Conservation (phyloP, 2,113 vertebrate species). For the Plestiodon gilberti region DNA sequence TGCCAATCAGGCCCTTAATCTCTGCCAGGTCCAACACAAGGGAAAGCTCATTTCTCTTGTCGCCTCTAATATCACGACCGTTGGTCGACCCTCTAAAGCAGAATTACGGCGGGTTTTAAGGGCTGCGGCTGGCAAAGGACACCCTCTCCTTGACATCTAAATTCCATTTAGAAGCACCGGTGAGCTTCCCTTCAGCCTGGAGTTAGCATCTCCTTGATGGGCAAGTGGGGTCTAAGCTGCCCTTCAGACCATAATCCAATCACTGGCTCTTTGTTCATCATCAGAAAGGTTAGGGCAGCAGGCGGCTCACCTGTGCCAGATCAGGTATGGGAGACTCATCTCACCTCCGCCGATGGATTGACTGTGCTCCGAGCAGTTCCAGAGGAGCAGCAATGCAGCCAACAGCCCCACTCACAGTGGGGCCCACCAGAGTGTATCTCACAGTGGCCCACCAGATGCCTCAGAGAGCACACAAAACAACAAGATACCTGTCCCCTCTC, state of each 20-base stretch:
- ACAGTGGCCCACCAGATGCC: too few relatives aligned
- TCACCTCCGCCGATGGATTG: too few relatives aligned
- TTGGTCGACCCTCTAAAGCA: neutral
- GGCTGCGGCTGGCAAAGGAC: neutral
- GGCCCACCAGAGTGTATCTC: too few relatives aligned
- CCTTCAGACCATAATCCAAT: neutral
- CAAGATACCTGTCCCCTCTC: too few relatives aligned
- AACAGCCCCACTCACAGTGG: too few relatives aligned
- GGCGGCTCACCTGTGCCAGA: neutral
- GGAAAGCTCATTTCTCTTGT: neutral
- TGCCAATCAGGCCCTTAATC: neutral
- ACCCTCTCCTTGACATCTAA: constrained; percentile 26
- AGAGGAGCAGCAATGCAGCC: too few relatives aligned
- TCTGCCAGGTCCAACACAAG: too few relatives aligned
- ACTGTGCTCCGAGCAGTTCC: too few relatives aligned
- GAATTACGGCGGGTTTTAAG: neutral
- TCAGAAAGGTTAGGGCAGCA: too few relatives aligned
- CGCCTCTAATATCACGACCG: neutral
- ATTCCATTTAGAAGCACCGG: neutral
- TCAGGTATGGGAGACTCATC: neutral
- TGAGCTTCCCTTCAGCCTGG: neutral
- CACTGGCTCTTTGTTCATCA: neutral
- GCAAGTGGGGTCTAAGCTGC: neutral
- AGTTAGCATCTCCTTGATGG: neutral
- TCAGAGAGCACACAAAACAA: too few relatives aligned